Conservation (phyloP, 2,888 invertebrate species). For the Dioctria rufipes region DNA sequence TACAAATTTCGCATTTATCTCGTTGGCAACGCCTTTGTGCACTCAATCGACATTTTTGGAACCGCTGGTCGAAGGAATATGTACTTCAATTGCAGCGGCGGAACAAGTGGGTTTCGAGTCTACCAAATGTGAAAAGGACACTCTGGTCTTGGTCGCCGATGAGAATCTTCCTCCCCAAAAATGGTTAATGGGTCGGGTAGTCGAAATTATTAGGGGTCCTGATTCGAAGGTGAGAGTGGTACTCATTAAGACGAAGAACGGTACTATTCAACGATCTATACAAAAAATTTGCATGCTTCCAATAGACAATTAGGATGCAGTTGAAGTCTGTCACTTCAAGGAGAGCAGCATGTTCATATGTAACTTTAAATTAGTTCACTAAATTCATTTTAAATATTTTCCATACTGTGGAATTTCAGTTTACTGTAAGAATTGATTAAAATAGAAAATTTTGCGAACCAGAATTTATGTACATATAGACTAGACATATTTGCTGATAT, state of each 20-base stretch:
- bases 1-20: neutral
- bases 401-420: no score
- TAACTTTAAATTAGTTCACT: no score
- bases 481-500: no score
- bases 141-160: no score
- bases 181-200: no score
- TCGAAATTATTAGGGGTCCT: no score
- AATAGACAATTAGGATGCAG: neutral
- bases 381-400: no score
- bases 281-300: neutral
- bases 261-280: neutral
- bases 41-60: constrained; percentile 12
- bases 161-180: no score
- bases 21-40: constrained; percentile 11
- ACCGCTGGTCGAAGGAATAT: constrained; percentile 15
- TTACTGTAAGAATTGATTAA: no score
- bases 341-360: neutral
- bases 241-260: neutral
- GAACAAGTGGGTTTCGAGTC: neutral
- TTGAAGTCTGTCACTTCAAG: neutral
- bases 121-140: neutral
- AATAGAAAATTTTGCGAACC: no score
- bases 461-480: no score
- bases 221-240: neutral
- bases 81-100: neutral